Percentiles rank a stretch among this genome's conserved stretches.
phyloP scores from a whole-genome alignment of 2,113 vertebrate species.

The Sitta europaea region DNA sequence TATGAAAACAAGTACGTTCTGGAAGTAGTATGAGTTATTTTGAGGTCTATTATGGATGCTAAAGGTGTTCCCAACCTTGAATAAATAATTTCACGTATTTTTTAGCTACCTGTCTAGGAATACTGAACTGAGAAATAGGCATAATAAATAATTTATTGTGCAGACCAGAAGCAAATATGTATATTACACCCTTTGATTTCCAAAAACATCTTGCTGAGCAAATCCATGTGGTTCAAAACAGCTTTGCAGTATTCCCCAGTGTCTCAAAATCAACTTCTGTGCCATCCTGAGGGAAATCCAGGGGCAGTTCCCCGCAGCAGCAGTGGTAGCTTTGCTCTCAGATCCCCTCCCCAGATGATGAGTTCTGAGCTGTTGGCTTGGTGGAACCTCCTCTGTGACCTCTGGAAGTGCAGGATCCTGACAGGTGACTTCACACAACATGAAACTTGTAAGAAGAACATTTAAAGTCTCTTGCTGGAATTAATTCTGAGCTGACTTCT shows the following conservation, averaged over 20 bases:
- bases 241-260: background rate
- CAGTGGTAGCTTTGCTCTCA: background rate
- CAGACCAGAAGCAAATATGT: slow-evolving; percentile 19
- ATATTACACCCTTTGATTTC: slow-evolving; percentile 5
- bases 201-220: background rate
- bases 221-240: background rate
- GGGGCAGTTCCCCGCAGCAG: background rate
- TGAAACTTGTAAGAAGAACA: background rate
- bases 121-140: background rate
- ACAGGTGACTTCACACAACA: background rate
- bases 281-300: background rate
- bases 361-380: background rate
- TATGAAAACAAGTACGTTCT: background rate
- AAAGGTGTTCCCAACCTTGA: slow-evolving; percentile 1
- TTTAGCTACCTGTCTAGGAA: slow-evolving; percentile 12
- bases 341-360: background rate
- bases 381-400: background rate
- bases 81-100: slow-evolving; percentile 33
- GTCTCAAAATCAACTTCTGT: background rate
- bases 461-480: background rate
- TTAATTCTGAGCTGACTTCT: background rate
- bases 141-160: slow-evolving; percentile 51
- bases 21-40: background rate
- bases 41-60: background rate
- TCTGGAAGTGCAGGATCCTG: background rate